phyloP scores from a whole-genome alignment of 2,113 vertebrate species.

The Zosterops hypoxanthus region DNA sequence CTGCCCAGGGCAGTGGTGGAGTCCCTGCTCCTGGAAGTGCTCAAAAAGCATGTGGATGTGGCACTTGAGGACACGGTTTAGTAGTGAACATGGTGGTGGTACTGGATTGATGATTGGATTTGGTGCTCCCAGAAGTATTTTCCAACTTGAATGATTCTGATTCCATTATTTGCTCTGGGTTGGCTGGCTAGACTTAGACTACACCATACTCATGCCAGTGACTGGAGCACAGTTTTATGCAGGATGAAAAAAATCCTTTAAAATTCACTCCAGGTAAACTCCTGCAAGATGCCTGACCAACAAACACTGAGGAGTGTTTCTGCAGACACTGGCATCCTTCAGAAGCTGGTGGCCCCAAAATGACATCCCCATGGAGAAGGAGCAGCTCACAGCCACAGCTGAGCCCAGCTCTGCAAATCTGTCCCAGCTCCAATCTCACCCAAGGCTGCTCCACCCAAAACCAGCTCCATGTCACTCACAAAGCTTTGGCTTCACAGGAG shows the following conservation, averaged over 20 bases:
- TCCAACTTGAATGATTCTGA: not conserved
- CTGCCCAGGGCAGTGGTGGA: not conserved
- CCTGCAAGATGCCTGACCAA: not conserved
- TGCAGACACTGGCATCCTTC: fast-evolving
- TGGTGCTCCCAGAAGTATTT: not conserved
- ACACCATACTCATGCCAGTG: fast-evolving
- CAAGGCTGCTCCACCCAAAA: not conserved
- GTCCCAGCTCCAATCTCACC: fast-evolving
- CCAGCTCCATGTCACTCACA: fast-evolving
- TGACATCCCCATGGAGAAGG: not conserved
- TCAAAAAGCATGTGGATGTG: not conserved
- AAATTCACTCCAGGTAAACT: not conserved
- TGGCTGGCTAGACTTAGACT: not conserved
- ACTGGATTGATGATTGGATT: not conserved
- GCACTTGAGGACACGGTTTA: not conserved
- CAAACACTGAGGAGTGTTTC: not conserved
- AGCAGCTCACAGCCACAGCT: not conserved
- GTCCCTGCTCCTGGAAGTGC: not conserved
- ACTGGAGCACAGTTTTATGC: fast-evolving
- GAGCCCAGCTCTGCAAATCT: not conserved
- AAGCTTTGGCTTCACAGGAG: not conserved
- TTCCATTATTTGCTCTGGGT: no score
- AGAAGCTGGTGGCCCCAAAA: not conserved
- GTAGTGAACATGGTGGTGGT: no score
- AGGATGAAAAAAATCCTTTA: not conserved